These are phyloP conservation scores for Puma concolor DNA, from an alignment of 2,113 vertebrate genomes.

Conservation along the genomic window DNA sequence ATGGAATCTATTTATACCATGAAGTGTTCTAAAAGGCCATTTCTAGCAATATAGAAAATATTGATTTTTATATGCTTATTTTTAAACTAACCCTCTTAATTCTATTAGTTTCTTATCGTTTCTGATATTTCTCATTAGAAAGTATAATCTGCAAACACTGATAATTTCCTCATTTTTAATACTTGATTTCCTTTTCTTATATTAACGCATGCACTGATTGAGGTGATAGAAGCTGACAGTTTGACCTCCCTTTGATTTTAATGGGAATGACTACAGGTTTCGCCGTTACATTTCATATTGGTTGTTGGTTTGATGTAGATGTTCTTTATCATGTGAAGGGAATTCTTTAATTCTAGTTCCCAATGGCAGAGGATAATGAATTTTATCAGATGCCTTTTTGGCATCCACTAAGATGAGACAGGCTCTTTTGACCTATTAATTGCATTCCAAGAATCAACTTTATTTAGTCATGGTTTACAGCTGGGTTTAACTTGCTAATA, in stretches of 20 bases:
- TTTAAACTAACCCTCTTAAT: background rate
- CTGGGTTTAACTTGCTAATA: conserved; percentile 49
- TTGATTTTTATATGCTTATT: background rate
- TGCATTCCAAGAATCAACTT: background rate
- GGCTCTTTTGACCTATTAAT: conserved; percentile 33
- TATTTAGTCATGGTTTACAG: conserved; percentile 40
- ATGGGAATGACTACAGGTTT: background rate
- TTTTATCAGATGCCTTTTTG: conserved; percentile 24
- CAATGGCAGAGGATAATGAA: background rate
- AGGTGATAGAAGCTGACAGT: background rate
- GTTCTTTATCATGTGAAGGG: background rate
- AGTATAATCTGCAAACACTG: background rate
- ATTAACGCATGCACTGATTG: background rate
- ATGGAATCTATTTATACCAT: background rate
- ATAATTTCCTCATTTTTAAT: background rate
- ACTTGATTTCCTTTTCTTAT: background rate
- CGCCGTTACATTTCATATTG: background rate
- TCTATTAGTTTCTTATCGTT: conserved; percentile 20
- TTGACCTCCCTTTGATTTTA: background rate
- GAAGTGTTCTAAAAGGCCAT: background rate
- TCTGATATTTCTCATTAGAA: background rate
- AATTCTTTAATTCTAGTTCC: conserved; percentile 15
- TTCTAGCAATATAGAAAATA: background rate
- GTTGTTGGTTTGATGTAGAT: background rate
- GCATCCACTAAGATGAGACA: background rate